Percentiles rank a stretch among this genome's conserved stretches.
These are phyloP conservation scores for Dynastes tityus DNA, from an alignment of 2,888 invertebrate genomes.

Conservation along the genomic window DNA sequence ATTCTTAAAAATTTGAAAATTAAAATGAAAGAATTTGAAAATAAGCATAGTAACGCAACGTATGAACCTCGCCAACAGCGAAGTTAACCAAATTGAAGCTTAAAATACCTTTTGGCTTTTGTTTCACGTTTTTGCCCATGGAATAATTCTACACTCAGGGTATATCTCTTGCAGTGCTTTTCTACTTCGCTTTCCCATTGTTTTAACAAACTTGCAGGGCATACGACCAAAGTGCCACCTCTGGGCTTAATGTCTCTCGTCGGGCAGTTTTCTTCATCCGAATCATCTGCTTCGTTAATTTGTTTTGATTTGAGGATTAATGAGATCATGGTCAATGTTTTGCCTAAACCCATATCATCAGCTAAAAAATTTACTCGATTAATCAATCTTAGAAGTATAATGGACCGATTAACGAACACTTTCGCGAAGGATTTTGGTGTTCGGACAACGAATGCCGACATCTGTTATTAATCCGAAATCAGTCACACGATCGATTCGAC, in stretches of 20 bases:
- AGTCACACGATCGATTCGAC: too few species aligned
- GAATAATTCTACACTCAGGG: slow-evolving; percentile 80
- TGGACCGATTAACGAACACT: too few species aligned
- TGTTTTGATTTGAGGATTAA: slow-evolving; percentile 76
- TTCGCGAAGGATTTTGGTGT: too few species aligned
- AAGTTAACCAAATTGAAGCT: too few species aligned
- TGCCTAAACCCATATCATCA: slow-evolving; percentile 88
- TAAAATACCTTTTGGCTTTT: slow-evolving; percentile 71
- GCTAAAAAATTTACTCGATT: slow-evolving; percentile 68
- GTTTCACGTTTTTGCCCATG: slow-evolving; percentile 86
- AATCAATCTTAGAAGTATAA: too few species aligned
- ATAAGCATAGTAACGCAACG: too few species aligned
- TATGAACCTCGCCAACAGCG: too few species aligned
- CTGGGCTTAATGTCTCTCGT: slow-evolving; percentile 58
- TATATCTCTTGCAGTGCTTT: slow-evolving; percentile 75
- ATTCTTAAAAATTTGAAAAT: too few species aligned
- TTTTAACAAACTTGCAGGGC: slow-evolving; percentile 91
- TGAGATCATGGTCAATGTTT: slow-evolving; percentile 88
- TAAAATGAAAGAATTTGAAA: too few species aligned
- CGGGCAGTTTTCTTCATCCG: slow-evolving; percentile 58
- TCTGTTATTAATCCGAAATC: too few species aligned
- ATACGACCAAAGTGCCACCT: slow-evolving; percentile 90
- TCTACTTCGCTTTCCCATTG: slow-evolving; percentile 92
- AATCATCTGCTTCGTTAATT: slow-evolving; percentile 56
- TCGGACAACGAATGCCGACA: too few species aligned